Evolutionary conservation across 2,113 vertebrate species (phyloP), one percentile per base, ranked within the genome.

Genomic region (Ciconia boyciana): DNA sequence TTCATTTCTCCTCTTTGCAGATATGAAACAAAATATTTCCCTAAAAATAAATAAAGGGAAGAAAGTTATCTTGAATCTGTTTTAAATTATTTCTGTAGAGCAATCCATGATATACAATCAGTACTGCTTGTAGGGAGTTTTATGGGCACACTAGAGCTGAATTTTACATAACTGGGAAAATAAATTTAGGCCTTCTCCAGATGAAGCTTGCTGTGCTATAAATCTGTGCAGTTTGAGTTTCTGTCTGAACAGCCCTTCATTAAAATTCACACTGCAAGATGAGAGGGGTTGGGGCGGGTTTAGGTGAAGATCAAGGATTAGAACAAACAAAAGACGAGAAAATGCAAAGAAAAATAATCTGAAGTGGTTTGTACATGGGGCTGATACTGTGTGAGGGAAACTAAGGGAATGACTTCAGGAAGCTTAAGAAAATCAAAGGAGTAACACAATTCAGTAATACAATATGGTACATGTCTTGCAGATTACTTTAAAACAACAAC

Each of bases 141-240:
- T 97, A 97, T 92, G 95, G 81, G 77, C 77, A 84, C 2, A 11
- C 49, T 68, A 95, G 83, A 96, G 60, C 91, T 95, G 89, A 97
- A 94, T 98, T 97, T 97, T 97, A 88, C 22, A 6, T 97, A 96
- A 97, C 89, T 93, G 68, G 69, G 92, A 95, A 97, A 95, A 97
- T 96, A 97, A 97, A 96, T 97, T 88, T 96, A 65, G 48, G 3
- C 61, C 61, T 97, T 90, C 61, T 97, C 86, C 89, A 91, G 78
- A 83, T 78, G 61, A 97, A 80, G 52, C 31, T 96, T 85, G 58
- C 55, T 87, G 43, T 84, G 79, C 66, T 89, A 64, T 97, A 97
- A 97, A 97, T 98, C 87, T 44, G 61, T 95, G 90, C 52, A 65
- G 81, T 95, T 97, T 88, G 86, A 95, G 80, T 94, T 94, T 97